These are phyloP conservation scores for Bombus pascuorum DNA, from an alignment of 1,140 invertebrate species.

Conservation along the genomic window DNA sequence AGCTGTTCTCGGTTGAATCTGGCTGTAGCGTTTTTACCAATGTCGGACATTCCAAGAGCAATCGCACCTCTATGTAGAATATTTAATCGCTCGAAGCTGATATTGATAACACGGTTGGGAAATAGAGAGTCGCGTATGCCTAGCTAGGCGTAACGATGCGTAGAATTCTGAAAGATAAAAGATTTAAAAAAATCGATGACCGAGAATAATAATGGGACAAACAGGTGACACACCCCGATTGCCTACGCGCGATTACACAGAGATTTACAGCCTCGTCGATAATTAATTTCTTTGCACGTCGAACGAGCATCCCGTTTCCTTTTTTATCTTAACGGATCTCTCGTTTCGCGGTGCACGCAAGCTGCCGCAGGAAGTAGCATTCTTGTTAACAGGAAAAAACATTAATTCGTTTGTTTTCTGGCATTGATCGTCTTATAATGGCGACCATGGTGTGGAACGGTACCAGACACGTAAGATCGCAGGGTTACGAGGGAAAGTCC, in stretches of 20 bases:
- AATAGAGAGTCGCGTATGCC: background rate
- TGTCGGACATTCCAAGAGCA: background rate
- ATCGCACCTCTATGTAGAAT: background rate
- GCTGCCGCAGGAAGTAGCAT: background rate
- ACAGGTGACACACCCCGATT: background rate
- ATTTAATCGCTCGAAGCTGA: background rate
- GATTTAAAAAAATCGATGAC: background rate
- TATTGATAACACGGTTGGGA: background rate
- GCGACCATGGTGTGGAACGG: slow-evolving; percentile 27
- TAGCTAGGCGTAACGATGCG: background rate
- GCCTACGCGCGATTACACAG: background rate
- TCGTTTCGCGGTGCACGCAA: background rate
- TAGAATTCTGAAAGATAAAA: background rate
- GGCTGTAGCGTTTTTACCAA: background rate
- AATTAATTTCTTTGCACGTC: background rate
- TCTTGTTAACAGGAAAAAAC: background rate
- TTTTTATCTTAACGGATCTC: background rate
- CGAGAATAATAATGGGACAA: slow-evolving; percentile 1
- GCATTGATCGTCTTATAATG: slow-evolving; percentile 22
- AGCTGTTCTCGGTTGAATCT: background rate
- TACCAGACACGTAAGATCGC: slow-evolving; percentile 52
- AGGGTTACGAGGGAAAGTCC: slow-evolving; percentile 70
- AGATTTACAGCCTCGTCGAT: background rate
- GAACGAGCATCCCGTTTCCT: background rate
- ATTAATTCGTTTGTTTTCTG: slow-evolving; percentile 32